Percentiles rank a stretch among this genome's conserved stretches.
Conservation (phyloP, 2,888 invertebrate genomes). For the Dryococelus australis region DNA sequence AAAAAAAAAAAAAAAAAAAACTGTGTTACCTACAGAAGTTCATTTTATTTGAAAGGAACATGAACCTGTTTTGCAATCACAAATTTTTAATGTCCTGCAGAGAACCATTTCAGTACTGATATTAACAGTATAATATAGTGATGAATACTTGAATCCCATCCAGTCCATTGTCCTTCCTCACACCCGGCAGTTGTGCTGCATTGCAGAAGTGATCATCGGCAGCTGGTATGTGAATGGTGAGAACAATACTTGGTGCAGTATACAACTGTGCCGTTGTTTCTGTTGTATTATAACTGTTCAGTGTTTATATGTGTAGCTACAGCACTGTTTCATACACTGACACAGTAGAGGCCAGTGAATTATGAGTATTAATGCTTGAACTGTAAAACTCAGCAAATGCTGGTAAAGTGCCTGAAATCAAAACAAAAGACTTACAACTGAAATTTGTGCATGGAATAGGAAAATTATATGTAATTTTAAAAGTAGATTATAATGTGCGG, state of each 20-base stretch:
- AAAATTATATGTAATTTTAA: too few relatives aligned
- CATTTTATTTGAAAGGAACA: too few relatives aligned
- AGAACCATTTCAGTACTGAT: too few relatives aligned
- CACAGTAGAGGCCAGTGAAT: background rate
- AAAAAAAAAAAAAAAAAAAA: too few relatives aligned
- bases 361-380: background rate
- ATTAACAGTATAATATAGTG: too few relatives aligned
- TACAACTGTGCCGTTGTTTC: background rate
- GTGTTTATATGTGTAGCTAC: background rate
- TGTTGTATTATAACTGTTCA: background rate
- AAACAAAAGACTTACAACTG: too few relatives aligned
- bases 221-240: constrained; percentile 16
- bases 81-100: too few relatives aligned
- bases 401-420: too few relatives aligned
- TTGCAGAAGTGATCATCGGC: background rate
- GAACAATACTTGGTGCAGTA: background rate
- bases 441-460: too few relatives aligned
- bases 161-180: background rate
- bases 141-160: background rate
- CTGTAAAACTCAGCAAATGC: background rate
- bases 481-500: too few relatives aligned
- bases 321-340: background rate
- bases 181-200: background rate
- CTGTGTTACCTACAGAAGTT: too few relatives aligned
- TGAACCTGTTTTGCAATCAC: too few relatives aligned